These are phyloP conservation scores for Muscicapa comitata DNA, from an alignment of 2,797 vertebrate species.

Conservation along the genomic window DNA sequence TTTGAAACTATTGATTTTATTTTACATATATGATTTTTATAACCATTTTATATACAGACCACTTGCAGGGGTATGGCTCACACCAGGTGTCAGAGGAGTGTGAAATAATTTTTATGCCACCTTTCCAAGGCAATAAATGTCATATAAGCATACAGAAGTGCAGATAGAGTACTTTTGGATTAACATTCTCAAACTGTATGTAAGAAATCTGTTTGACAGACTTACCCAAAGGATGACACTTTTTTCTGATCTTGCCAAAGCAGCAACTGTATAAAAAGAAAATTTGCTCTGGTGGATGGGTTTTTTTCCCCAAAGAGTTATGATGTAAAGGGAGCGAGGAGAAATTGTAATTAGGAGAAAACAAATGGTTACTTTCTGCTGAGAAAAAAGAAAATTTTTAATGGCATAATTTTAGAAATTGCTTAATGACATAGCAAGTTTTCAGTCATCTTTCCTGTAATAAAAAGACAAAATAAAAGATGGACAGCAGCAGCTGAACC, in stretches of 20 bases:
- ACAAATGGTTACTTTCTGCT: not conserved
- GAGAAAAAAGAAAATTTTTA: not conserved
- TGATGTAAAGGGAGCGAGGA: not conserved
- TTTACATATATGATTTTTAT: not conserved
- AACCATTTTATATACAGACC: not conserved
- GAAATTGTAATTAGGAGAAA: not conserved
- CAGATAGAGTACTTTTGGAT: constrained; percentile 45
- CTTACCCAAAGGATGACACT: constrained; percentile 46
- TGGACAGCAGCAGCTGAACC: constrained; percentile 42
- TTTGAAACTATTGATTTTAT: not conserved
- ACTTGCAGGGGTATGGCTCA: not conserved
- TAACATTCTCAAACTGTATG: constrained; percentile 39
- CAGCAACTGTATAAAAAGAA: constrained; percentile 29
- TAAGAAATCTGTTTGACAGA: constrained; percentile 54
- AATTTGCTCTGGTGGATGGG: not conserved
- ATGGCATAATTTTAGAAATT: not conserved
- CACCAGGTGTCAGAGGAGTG: constrained; percentile 37
- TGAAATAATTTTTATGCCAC: constrained; percentile 64
- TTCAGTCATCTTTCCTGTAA: constrained; percentile 56
- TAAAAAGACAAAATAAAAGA: constrained; percentile 30
- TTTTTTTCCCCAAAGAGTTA: not conserved
- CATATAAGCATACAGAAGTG: constrained; percentile 40
- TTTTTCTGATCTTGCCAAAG: constrained; percentile 71
- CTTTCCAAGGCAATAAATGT: constrained; percentile 72
- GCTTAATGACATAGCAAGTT: constrained; percentile 11